Evolutionary conservation across 2,888 invertebrate genomes (phyloP).

Genomic region (Nemoura dubitans): DNA sequence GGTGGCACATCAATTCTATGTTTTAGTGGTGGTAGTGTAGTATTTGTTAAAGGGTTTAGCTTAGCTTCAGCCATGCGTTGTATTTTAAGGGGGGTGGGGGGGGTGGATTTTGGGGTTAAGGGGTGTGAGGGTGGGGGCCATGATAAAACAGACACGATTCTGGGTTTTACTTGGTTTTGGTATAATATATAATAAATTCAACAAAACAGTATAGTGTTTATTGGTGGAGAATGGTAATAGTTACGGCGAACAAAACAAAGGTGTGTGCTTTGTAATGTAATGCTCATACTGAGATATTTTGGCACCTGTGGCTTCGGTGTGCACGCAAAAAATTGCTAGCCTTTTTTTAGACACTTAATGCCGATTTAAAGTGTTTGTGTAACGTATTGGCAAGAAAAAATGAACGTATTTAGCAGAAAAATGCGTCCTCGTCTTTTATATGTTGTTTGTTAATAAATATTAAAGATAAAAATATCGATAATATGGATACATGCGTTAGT

Average conservation of each 20-base stretch:
- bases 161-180: neutral
- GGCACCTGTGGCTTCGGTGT: slow-evolving; percentile 19
- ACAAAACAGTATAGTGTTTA: slow-evolving; percentile 14
- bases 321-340: neutral
- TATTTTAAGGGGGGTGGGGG: neutral
- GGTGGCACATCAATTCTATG: slow-evolving; percentile 28
- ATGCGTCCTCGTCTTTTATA: neutral
- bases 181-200: slow-evolving; percentile 14
- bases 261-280: neutral
- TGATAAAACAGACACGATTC: slow-evolving; percentile 9
- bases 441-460: no score
- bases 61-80: slow-evolving; percentile 1
- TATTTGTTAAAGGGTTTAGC: slow-evolving; percentile 29
- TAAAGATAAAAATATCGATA: no score
- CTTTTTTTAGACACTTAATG: neutral
- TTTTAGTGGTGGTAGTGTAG: slow-evolving; percentile 29
- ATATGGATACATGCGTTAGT: neutral
- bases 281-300: neutral
- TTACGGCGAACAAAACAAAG: neutral
- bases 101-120: neutral
- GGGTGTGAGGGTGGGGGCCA: slow-evolving; percentile 14
- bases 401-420: neutral
- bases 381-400: neutral
- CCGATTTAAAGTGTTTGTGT: neutral
- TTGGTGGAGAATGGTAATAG: slow-evolving; percentile 16